Base-by-base conservation (phyloP, 2,888 invertebrate genomes). In the Apodemia duryi region DNA sequence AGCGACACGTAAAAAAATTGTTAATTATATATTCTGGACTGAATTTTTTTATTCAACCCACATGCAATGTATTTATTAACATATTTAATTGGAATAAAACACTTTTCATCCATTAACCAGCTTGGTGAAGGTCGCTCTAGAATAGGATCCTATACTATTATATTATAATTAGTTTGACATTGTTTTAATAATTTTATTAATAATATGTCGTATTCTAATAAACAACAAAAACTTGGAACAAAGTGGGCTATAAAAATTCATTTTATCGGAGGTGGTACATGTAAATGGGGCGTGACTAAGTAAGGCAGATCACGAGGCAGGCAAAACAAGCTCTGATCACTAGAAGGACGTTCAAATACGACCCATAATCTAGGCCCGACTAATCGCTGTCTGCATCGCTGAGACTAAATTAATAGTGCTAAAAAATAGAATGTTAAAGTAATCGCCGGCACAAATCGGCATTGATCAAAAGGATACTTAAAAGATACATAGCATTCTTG, bases 231-330 rank as follows among this genome's bases (percentile, higher is more conserved):
- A 52, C 21, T 52, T 28, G 3, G 28, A 54, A 4, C 28, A 28
- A 54, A 54, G 11, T 29, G 57, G 11, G 13, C 57, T 9, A 28
- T 57, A 76, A 71, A 41, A 54, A 75, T 61, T 63, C 54, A 52
- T 61, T 61, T 63, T 52, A 61, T 64, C 61, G 63, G 62, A 68
- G 66, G 69, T 66, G 66, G 69, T 68, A 62, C 69, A 76, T 74
- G 77, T 77, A 83, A 85, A 88, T 86, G 87, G 86, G 87, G 84
- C 88, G 86, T 87, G 85, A 85, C 86, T 78, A 76, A 73, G 73
- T 76, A 71, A 77, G 77, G 72, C 82, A 71, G 80, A 88, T 88
- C 88, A 88, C 87, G 85, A 85, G 74, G 75, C 74, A 49, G 66
- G 78, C 70, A 71, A 74, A 73, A 70, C 66, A 68, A 66, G 63